Base-by-base conservation (phyloP, 2,888 invertebrate genomes). In the Hirtodrosophila histrioides region DNA sequence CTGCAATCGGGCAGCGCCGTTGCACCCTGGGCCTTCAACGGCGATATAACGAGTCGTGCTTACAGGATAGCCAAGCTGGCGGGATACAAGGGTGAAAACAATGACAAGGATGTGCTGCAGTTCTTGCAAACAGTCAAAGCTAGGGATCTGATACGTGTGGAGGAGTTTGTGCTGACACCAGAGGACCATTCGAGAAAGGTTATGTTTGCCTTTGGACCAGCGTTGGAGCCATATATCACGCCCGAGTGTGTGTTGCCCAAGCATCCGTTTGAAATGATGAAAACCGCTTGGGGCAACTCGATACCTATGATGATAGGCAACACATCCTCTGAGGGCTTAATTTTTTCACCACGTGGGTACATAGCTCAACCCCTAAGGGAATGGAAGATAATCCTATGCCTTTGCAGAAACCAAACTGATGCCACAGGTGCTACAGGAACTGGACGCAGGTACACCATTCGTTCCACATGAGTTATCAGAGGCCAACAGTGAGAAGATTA, bases 261-360 rank as follows among this genome's bases (percentile, higher is more conserved):
- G 56, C 71, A 81, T 40, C 91, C 91, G 1, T 73, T 79, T 1
- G 86, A 90, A 46, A 85, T 92, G 90, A 75, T 89, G 68, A 89
- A 83, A 62, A 89, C 77, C 3, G 88, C 91, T 1, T 92, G 92
- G 92, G 78, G 91, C 27, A 90, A 90, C 48, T 85, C 88, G 2
- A 90, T 92, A 50, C 91, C 92, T 4, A 69, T 91, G 55, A 68
- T 92, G 67, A 83, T 91, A 37, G 92, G 92, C 5, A 88, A 88
- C 17, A 90, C 88, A 9, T 90, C 92, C 0, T 88, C 83, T 45
- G 92, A 92, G 66, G 92, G 92, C 0, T 61, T 92, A 0, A 64
- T 91, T 0, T 88, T 79, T 58, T 0, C 80, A 55, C 66, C 89
- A 72, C 75, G 91, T 91, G 62, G 23, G 68, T 45, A 2, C 3